Evolutionary conservation across 2,888 invertebrate genomes (phyloP).

Genomic region (Cloeon dipterum): DNA sequence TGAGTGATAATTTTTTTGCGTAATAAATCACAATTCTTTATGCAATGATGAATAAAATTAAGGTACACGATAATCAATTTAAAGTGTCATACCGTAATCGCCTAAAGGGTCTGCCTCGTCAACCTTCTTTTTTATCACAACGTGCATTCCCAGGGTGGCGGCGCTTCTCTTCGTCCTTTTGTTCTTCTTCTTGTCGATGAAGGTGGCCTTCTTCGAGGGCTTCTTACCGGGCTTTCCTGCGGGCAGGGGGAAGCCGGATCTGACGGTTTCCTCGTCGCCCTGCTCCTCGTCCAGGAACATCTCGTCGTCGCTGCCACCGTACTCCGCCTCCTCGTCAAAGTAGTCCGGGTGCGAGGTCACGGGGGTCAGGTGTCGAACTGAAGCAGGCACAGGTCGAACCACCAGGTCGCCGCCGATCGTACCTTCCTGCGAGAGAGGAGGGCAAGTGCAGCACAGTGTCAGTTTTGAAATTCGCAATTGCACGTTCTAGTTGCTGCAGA

Average conservation of each 20-base stretch:
- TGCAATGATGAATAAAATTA: background rate
- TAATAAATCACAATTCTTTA: too few relatives aligned
- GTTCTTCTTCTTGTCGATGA: background rate
- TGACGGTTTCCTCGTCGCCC: slow-evolving; percentile 12
- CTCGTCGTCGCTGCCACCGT: slow-evolving; percentile 34
- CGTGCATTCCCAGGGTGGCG: background rate
- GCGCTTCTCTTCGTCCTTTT: slow-evolving; percentile 8
- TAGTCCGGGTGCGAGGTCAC: slow-evolving; percentile 7
- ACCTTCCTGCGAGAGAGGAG: slow-evolving; percentile 44
- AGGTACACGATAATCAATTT: too few relatives aligned
- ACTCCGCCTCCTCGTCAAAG: slow-evolving; percentile 29
- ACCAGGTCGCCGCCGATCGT: slow-evolving; percentile 76
- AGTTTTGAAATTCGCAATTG: too few relatives aligned
- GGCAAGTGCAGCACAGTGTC: too few relatives aligned
- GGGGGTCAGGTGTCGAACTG: slow-evolving; percentile 23
- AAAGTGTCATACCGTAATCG: slow-evolving; percentile 42
- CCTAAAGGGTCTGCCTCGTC: slow-evolving; percentile 34
- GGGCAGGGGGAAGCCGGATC: slow-evolving; percentile 9
- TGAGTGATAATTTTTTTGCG: too few relatives aligned
- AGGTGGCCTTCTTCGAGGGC: slow-evolving; percentile 8
- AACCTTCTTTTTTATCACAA: background rate
- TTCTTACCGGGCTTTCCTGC: background rate
- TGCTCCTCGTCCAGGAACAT: slow-evolving; percentile 44
- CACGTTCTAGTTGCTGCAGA: too few relatives aligned
- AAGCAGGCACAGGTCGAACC: slow-evolving; percentile 61